Percentiles rank a stretch among this genome's conserved stretches.
Evolutionary conservation across 1,140 invertebrate species (phyloP).

Genomic region (Eubasilissa regina): DNA sequence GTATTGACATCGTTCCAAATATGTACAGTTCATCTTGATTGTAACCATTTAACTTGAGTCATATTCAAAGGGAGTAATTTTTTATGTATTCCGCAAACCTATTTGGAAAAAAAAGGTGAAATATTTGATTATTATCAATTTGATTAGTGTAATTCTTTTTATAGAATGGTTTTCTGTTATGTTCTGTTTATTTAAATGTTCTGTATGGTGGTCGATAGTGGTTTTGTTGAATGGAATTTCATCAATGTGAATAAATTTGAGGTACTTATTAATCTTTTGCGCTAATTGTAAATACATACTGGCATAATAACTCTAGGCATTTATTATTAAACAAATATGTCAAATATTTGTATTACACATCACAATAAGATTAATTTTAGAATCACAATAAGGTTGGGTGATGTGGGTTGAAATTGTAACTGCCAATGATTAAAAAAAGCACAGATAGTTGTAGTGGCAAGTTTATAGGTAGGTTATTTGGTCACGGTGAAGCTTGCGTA

Average conservation of each 20-base stretch:
- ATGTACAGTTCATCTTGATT: background rate
- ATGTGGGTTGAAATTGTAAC: too few relatives aligned
- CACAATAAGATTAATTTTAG: conserved; percentile 10
- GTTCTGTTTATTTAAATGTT: background rate
- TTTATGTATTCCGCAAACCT: background rate
- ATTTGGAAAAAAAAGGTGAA: conserved; percentile 16
- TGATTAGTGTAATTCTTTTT: conserved; percentile 5
- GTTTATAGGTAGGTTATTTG: background rate
- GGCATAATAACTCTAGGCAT: conserved; percentile 7
- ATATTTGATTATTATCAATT: too few relatives aligned
- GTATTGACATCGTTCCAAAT: too few relatives aligned
- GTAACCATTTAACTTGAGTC: background rate
- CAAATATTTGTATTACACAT: background rate
- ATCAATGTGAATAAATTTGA: conserved; percentile 1
- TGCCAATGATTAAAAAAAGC: background rate
- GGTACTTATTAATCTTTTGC: conserved; percentile 21
- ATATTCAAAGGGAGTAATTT: background rate
- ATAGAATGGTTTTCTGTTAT: conserved; percentile 24
- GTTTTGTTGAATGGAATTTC: conserved; percentile 12
- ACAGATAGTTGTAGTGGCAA: background rate
- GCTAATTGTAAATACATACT: conserved; percentile 8
- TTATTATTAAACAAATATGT: background rate
- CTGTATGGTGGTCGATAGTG: background rate
- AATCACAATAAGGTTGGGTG: background rate
- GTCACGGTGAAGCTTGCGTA: too few relatives aligned